A percentile compares a stretch with the other conserved stretches of the same genome.
Conservation (phyloP, 2,888 invertebrate genomes). For the Eilema sororculum region DNA sequence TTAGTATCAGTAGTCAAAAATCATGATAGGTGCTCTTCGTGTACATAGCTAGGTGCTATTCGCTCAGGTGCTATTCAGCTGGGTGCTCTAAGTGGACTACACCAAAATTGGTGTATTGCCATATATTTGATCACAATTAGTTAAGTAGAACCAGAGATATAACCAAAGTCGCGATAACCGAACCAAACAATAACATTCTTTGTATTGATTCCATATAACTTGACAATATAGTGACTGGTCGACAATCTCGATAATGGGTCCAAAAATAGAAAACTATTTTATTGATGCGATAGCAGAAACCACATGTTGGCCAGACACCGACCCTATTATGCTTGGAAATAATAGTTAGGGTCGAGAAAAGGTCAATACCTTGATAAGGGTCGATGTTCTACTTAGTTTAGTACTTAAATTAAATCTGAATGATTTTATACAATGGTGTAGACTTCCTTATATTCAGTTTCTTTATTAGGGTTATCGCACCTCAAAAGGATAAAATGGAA, state of each 20-base stretch:
- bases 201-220: background rate
- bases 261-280: slow-evolving; percentile 4
- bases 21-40: too few species aligned
- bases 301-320: background rate
- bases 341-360: background rate
- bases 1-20: too few species aligned
- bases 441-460: background rate
- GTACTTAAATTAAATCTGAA: background rate
- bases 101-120: too few species aligned
- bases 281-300: background rate
- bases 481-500: too few species aligned
- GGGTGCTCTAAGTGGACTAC: too few species aligned
- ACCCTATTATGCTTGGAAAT: background rate
- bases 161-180: too few species aligned
- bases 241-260: background rate
- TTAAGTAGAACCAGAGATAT: too few species aligned
- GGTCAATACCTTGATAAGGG: background rate
- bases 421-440: background rate
- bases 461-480: too few species aligned
- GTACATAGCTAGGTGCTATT: too few species aligned
- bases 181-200: background rate
- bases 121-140: too few species aligned
- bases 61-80: too few species aligned
- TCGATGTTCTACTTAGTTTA: background rate
- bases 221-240: background rate